Evolutionary conservation across 2,113 vertebrate genomes (phyloP).

Genomic region (Hippolais icterina): DNA sequence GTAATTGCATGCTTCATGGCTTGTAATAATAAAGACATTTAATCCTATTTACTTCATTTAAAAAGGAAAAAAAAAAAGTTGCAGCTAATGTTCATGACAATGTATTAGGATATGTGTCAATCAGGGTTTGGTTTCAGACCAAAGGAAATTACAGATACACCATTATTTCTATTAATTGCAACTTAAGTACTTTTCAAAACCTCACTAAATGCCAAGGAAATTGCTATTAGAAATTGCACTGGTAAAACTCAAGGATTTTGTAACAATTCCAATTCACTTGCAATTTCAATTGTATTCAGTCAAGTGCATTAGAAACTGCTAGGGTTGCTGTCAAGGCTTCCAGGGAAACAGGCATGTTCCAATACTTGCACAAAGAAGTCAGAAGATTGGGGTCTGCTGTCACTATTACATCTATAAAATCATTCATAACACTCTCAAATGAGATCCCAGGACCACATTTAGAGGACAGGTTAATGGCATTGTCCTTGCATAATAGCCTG

Average conservation of each 20-base stretch:
- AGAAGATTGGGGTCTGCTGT: background rate
- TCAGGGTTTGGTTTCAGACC: background rate
- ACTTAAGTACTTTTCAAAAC: background rate
- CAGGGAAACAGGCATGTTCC: background rate
- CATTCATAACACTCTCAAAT: background rate
- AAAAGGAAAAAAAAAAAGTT: background rate
- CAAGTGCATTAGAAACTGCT: background rate
- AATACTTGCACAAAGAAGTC: background rate
- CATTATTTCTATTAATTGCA: slow-evolving; percentile 17
- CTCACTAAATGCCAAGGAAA: background rate
- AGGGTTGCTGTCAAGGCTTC: background rate
- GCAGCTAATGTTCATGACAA: background rate
- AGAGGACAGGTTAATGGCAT: background rate
- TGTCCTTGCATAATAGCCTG: background rate
- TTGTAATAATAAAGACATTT: background rate
- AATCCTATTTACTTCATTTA: background rate
- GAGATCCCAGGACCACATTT: background rate
- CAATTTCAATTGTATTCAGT: slow-evolving; percentile 9
- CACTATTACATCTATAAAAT: background rate
- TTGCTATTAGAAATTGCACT: background rate
- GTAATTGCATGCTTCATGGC: background rate
- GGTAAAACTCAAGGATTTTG: background rate
- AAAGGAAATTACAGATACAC: background rate
- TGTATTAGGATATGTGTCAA: background rate
- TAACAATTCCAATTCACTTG: background rate